These are phyloP conservation scores for Helarctos malayanus DNA, from an alignment of 2,797 vertebrate species.

Conservation along the genomic window DNA sequence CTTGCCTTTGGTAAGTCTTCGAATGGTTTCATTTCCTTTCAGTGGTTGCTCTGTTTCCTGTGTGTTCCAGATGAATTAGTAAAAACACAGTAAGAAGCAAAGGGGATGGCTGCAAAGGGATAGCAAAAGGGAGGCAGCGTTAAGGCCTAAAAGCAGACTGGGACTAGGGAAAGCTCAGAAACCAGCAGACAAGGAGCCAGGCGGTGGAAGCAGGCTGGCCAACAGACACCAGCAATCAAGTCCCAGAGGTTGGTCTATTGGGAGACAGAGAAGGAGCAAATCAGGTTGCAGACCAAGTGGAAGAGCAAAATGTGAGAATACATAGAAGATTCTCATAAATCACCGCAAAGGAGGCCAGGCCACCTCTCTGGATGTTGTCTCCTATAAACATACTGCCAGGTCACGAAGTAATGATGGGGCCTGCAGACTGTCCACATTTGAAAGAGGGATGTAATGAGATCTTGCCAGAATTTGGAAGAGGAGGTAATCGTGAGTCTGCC, in stretches of 20 bases:
- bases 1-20: background rate
- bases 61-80: background rate
- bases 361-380: background rate
- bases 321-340: background rate
- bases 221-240: background rate
- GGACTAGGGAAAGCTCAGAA: background rate
- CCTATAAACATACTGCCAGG: background rate
- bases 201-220: background rate
- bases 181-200: background rate
- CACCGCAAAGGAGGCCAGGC: background rate
- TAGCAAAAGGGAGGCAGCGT: background rate
- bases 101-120: background rate
- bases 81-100: background rate
- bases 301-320: background rate
- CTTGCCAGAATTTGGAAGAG: background rate
- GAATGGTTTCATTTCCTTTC: conserved; percentile 39
- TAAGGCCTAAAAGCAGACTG: background rate
- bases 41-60: conserved; percentile 32
- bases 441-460: background rate
- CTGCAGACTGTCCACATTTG: background rate
- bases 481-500: background rate
- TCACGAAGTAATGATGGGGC: background rate
- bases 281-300: background rate
- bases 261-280: background rate
- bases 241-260: background rate